Conservation (phyloP, 2,888 invertebrate genomes). For the Tetrapedia diversipes region DNA sequence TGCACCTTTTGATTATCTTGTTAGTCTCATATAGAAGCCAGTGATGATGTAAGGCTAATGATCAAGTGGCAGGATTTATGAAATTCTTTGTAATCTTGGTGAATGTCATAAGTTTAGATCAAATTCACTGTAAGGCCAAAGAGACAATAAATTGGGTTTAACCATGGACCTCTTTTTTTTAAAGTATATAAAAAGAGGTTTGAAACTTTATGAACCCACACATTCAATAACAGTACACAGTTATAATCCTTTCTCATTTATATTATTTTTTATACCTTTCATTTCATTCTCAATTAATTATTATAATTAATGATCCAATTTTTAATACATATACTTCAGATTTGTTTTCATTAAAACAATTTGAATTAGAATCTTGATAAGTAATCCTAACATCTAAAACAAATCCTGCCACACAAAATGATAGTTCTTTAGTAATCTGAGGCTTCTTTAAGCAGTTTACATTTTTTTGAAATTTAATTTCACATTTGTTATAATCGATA, state of each 20-base stretch:
- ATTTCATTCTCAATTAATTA: not conserved
- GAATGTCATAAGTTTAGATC: conserved; percentile 75
- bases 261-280: not conserved
- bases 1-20: conserved; percentile 65
- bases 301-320: not conserved
- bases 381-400: conserved; percentile 32
- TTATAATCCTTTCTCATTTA: conserved; percentile 21
- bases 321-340: not conserved
- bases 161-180: conserved; percentile 59
- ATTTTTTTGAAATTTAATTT: conserved; percentile 52
- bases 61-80: conserved; percentile 77
- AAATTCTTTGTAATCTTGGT: conserved; percentile 83
- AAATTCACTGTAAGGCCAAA: conserved; percentile 82
- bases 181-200: conserved; percentile 65
- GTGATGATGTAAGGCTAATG: conserved; percentile 81
- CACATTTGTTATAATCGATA: conserved; percentile 50
- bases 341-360: conserved; percentile 29
- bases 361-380: conserved; percentile 6
- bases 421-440: conserved; percentile 83
- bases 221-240: conserved; percentile 43
- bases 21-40: conserved; percentile 73
- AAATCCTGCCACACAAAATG: conserved; percentile 77
- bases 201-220: conserved; percentile 58
- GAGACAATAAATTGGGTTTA: conserved; percentile 77
- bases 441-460: conserved; percentile 73